Evolutionary conservation across 1,140 invertebrate species (phyloP).

Genomic region (Drosophila willistoni): DNA sequence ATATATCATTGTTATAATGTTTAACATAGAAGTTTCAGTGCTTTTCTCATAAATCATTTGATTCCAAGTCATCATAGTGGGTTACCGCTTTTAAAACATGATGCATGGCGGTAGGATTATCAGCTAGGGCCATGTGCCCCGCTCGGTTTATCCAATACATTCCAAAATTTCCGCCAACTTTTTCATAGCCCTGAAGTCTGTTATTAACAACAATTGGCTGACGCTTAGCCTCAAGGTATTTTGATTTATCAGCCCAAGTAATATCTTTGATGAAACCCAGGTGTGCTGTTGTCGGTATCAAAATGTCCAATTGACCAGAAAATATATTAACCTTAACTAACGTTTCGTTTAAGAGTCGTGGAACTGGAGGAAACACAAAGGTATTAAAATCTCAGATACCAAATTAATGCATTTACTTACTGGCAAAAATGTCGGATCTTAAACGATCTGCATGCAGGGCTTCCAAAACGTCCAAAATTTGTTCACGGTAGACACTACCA

Average conservation of each 20-base stretch:
- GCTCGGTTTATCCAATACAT: constrained; percentile 89
- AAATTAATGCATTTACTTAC: constrained; percentile 78
- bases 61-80: neutral
- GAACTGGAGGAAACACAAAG: constrained; percentile 85
- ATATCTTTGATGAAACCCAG: constrained; percentile 89
- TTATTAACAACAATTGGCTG: constrained; percentile 84
- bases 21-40: too few species aligned
- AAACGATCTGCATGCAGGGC: constrained; percentile 89
- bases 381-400: neutral
- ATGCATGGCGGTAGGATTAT: constrained; percentile 74
- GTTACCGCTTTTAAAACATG: constrained; percentile 57
- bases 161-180: constrained; percentile 86
- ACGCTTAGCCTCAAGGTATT: constrained; percentile 85
- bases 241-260: constrained; percentile 85
- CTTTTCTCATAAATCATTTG: neutral
- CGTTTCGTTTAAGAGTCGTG: constrained; percentile 88
- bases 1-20: too few species aligned
- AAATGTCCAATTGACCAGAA: constrained; percentile 86
- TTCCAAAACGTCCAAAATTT: constrained; percentile 89
- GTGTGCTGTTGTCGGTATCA: constrained; percentile 87
- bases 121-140: constrained; percentile 85
- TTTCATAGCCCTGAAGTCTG: constrained; percentile 87
- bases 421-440: constrained; percentile 89
- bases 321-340: constrained; percentile 68
- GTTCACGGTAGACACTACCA: constrained; percentile 36